Conservation (phyloP, 1,140 invertebrate species). For the Drosophila mojavensis region DNA sequence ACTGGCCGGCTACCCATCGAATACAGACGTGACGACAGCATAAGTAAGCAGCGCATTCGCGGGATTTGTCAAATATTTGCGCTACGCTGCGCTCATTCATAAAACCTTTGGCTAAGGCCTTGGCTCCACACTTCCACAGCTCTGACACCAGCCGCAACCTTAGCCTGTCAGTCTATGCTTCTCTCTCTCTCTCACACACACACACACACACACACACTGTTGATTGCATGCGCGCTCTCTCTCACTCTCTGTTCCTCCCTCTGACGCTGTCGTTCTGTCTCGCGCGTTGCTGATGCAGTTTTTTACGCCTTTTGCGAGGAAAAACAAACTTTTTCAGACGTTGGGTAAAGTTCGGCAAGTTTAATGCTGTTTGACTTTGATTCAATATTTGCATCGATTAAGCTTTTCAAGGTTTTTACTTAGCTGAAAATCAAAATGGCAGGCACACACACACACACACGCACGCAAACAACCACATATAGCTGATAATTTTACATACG, state of each 20-base stretch:
- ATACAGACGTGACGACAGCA: slow-evolving; percentile 68
- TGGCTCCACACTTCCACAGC: slow-evolving; percentile 34
- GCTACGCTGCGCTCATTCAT: slow-evolving; percentile 74
- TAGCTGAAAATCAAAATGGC: slow-evolving; percentile 36
- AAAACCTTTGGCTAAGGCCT: slow-evolving; percentile 34
- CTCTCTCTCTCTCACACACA: slow-evolving; percentile 2
- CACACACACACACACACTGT: background rate
- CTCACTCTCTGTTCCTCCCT: slow-evolving; percentile 5
- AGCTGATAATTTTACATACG: slow-evolving; percentile 4
- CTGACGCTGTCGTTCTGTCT: slow-evolving; percentile 23
- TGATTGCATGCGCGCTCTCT: background rate
- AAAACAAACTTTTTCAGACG: slow-evolving; percentile 51
- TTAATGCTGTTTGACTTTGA: slow-evolving; percentile 81
- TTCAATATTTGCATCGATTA: slow-evolving; percentile 82
- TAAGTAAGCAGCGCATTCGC: slow-evolving; percentile 80
- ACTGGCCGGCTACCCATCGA: slow-evolving; percentile 41
- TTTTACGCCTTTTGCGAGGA: slow-evolving; percentile 61
- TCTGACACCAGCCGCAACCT: slow-evolving; percentile 41
- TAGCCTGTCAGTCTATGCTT: slow-evolving; percentile 26
- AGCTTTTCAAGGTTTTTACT: slow-evolving; percentile 52
- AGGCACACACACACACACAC: slow-evolving; percentile 22
- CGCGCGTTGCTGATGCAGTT: slow-evolving; percentile 34
- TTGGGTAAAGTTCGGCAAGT: slow-evolving; percentile 72
- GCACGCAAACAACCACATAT: slow-evolving; percentile 13
- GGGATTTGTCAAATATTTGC: slow-evolving; percentile 81